phyloP scores from a whole-genome alignment of 2,888 invertebrate species.

The Eilema sororculum region DNA sequence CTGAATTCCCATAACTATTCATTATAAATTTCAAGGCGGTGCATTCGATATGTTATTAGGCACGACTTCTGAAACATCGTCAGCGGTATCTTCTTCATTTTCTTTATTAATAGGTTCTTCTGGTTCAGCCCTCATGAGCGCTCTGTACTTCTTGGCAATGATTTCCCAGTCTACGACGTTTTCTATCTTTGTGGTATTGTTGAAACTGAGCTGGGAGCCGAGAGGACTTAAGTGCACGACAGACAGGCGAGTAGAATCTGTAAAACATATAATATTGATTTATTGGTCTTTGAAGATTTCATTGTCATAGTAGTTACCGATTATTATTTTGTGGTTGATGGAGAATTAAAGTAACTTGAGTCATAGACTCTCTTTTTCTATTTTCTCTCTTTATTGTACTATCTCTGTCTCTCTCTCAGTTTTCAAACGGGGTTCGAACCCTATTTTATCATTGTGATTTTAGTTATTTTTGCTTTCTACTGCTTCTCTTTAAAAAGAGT shows the following conservation, averaged over 20 bases:
- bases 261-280: conserved; percentile 20
- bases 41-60: conserved; percentile 78
- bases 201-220: conserved; percentile 94
- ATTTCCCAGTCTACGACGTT: conserved; percentile 97
- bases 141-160: conserved; percentile 95
- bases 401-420: too few species aligned
- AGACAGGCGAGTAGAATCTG: conserved; percentile 92
- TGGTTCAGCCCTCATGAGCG: conserved; percentile 86
- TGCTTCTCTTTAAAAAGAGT: too few species aligned
- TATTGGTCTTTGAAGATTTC: neutral
- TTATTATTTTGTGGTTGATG: neutral
- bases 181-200: conserved; percentile 93
- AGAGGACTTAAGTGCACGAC: conserved; percentile 94
- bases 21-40: conserved; percentile 68
- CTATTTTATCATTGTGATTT: too few species aligned
- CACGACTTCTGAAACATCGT: conserved; percentile 76
- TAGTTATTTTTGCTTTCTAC: too few species aligned
- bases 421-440: too few species aligned
- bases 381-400: too few species aligned
- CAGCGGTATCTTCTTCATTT: conserved; percentile 76
- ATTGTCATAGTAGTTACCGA: neutral
- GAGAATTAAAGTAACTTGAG: neutral
- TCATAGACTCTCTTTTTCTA: too few species aligned
- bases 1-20: conserved; percentile 18
- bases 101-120: conserved; percentile 75